phyloP scores from a whole-genome alignment of 2,888 invertebrate genomes.

The Xanthia togata region DNA sequence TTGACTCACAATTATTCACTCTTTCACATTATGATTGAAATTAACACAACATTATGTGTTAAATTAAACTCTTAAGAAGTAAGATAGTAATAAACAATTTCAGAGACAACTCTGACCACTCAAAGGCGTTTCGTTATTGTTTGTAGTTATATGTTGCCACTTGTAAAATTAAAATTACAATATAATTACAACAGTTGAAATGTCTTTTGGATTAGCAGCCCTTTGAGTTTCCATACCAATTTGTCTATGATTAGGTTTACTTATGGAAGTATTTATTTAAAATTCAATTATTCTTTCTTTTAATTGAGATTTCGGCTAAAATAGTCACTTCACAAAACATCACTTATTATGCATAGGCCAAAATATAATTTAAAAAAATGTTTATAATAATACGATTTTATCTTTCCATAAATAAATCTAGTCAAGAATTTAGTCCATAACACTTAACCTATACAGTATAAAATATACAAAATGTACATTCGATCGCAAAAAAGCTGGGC shows the following conservation, averaged over 20 bases:
- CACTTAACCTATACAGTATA: conserved; percentile 71
- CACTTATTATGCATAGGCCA: conserved; percentile 54
- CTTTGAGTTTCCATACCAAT: conserved; percentile 53
- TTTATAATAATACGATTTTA: conserved; percentile 7
- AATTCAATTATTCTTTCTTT: conserved; percentile 14
- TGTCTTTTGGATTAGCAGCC: conserved; percentile 64
- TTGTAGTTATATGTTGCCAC: conserved; percentile 46
- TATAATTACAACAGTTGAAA: conserved; percentile 47
- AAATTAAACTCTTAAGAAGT: conserved; percentile 50
- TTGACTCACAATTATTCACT: conserved; percentile 55
- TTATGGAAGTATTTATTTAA: conserved; percentile 41
- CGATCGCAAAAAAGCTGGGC: conserved; percentile 62
- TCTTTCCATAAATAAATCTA: conserved; percentile 58
- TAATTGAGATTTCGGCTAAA: conserved; percentile 25
- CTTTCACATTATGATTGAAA: conserved; percentile 55
- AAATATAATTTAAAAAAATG: conserved; percentile 8
- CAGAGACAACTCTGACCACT: conserved; percentile 43
- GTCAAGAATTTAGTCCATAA: conserved; percentile 51
- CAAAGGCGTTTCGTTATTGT: conserved; percentile 35
- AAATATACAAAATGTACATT: conserved; percentile 77
- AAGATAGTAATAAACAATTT: conserved; percentile 53
- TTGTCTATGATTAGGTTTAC: conserved; percentile 57
- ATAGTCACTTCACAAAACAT: conserved; percentile 3
- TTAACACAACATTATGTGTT: conserved; percentile 52
- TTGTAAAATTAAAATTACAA: conserved; percentile 48